A percentile compares a stretch with the other conserved stretches of the same genome.
phyloP scores from a whole-genome alignment of 2,888 invertebrate genomes.

The Phasia obesa region DNA sequence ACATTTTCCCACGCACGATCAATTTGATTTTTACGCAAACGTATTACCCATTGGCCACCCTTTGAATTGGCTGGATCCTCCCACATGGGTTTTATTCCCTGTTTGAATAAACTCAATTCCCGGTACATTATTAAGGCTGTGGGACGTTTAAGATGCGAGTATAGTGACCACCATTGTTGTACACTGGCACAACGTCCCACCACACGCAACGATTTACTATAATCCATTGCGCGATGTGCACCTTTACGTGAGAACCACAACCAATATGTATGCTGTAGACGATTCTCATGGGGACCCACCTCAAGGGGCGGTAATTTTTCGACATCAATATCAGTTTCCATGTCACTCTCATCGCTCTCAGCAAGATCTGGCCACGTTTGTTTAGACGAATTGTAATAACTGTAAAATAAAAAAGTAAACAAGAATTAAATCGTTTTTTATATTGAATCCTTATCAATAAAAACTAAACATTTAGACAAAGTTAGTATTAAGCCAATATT shows the following conservation, averaged over 20 bases:
- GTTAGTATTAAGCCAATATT: too few relatives aligned
- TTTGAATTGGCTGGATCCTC: slow-evolving; percentile 98
- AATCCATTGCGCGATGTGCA: slow-evolving; percentile 81
- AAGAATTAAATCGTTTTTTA: too few relatives aligned
- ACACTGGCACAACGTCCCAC: slow-evolving; percentile 95
- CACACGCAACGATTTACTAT: slow-evolving; percentile 88
- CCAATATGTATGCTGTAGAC: slow-evolving; percentile 95
- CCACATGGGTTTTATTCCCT: slow-evolving; percentile 99
- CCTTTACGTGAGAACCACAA: slow-evolving; percentile 91
- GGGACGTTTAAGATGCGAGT: slow-evolving; percentile 95
- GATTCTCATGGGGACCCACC: slow-evolving; percentile 93
- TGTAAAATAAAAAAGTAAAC: slow-evolving; percentile 13
- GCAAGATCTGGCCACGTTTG: slow-evolving; percentile 74
- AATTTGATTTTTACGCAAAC: slow-evolving; percentile 96
- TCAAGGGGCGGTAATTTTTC: slow-evolving; percentile 86
- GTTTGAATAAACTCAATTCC: slow-evolving; percentile 97
- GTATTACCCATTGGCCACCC: slow-evolving; percentile 99
- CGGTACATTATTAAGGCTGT: slow-evolving; percentile 94
- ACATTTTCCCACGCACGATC: slow-evolving; percentile 99
- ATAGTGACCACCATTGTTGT: slow-evolving; percentile 99
- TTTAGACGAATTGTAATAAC: slow-evolving; percentile 49
- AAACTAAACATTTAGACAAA: too few relatives aligned
- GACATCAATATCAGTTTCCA: slow-evolving; percentile 85
- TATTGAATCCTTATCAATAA: too few relatives aligned
- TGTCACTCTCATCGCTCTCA: slow-evolving; percentile 86